These are phyloP conservation scores for Lycocerus yunnanus DNA, from an alignment of 2,888 invertebrate genomes.

Conservation along the genomic window DNA sequence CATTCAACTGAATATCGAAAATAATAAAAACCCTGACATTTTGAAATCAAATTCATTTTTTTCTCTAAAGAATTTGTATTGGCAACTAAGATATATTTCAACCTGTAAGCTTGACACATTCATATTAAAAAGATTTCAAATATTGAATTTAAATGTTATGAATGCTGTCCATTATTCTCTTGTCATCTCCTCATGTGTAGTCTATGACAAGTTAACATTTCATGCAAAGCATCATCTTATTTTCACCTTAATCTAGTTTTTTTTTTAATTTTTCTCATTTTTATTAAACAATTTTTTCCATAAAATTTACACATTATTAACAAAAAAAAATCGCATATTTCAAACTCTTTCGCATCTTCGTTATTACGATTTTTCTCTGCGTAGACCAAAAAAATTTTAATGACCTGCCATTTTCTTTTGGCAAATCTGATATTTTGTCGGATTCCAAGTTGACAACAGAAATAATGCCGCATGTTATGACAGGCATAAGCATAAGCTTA, in stretches of 20 bases:
- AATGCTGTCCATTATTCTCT: slow-evolving; percentile 24
- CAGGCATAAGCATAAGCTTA: slow-evolving; percentile 9
- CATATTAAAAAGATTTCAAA: slow-evolving; percentile 23
- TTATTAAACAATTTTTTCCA: neutral
- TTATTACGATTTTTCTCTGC: neutral
- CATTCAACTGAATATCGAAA: neutral
- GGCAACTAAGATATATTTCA: neutral
- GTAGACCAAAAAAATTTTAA: slow-evolving; percentile 10
- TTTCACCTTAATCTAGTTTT: slow-evolving; percentile 15
- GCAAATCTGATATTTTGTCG: slow-evolving; percentile 5
- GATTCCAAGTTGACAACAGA: slow-evolving; percentile 1
- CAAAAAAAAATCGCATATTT: neutral
- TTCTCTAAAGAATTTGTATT: neutral
- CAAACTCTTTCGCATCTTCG: neutral
- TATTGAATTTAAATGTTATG: slow-evolving; percentile 25
- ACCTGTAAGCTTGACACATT: slow-evolving; percentile 12
- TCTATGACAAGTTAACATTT: slow-evolving; percentile 18
- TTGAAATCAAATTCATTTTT: neutral
- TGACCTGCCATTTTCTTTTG: slow-evolving; percentile 6
- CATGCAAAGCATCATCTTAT: slow-evolving; percentile 10
- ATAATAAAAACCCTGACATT: neutral
- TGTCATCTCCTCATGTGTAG: slow-evolving; percentile 22
- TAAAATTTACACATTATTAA: neutral
- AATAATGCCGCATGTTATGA: neutral
- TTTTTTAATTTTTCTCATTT: slow-evolving; percentile 6